Percentiles rank a stretch among this genome's conserved stretches.
Evolutionary conservation across 2,113 vertebrate species (phyloP).

Genomic region (Dolichotis patagonum): DNA sequence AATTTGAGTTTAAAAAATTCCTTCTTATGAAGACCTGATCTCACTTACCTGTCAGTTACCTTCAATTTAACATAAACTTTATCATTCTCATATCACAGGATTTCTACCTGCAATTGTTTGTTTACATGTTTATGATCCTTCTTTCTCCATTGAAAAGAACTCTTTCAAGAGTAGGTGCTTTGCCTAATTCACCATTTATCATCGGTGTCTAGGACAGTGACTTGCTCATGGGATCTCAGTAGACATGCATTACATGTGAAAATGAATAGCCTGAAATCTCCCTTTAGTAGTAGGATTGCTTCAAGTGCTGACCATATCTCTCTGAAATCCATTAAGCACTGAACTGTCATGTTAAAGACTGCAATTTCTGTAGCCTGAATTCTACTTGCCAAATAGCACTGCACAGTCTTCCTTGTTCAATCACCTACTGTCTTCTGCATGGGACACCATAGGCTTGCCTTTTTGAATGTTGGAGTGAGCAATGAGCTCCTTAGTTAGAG

Average conservation of each 20-base stretch:
- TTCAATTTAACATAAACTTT: not conserved
- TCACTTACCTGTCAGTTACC: no score
- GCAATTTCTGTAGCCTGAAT: not conserved
- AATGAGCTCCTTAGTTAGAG: not conserved
- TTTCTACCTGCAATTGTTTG: not conserved
- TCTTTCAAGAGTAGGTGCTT: not conserved
- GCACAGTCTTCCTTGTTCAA: not conserved
- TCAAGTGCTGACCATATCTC: not conserved
- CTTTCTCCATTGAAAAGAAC: not conserved
- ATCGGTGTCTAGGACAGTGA: not conserved
- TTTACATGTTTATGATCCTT: not conserved
- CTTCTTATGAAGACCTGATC: no score
- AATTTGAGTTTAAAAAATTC: no score
- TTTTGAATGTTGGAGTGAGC: not conserved
- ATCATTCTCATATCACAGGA: not conserved
- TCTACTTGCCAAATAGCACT: not conserved
- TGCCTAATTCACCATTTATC: not conserved
- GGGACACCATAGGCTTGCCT: not conserved
- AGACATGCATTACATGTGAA: not conserved
- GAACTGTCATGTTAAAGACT: not conserved
- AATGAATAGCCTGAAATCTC: not conserved
- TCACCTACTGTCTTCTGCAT: not conserved
- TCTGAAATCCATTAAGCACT: not conserved
- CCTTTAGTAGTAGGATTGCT: not conserved
- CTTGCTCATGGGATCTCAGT: not conserved